phyloP scores from a whole-genome alignment of 2,888 invertebrate species.

The Cheilosia variabilis region DNA sequence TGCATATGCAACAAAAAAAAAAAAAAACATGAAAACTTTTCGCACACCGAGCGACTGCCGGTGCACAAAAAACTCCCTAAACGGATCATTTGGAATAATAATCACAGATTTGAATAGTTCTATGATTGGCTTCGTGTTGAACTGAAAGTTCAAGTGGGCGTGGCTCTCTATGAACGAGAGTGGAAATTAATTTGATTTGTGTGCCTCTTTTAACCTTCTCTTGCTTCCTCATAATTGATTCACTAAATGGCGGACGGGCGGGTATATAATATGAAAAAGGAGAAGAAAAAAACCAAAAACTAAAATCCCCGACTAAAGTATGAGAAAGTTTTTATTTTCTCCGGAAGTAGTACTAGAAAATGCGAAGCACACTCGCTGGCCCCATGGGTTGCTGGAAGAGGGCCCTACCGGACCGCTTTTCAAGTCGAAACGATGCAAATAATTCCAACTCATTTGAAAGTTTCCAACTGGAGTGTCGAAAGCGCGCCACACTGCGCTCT shows the following conservation, averaged over 20 bases:
- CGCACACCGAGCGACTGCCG: constrained; percentile 7
- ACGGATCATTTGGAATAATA: constrained; percentile 74
- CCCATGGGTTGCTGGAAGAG: not conserved
- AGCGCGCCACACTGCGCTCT: constrained; percentile 33
- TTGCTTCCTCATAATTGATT: constrained; percentile 62
- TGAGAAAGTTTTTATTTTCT: constrained; percentile 41
- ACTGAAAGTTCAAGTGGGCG: constrained; percentile 71
- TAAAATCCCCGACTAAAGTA: constrained; percentile 26
- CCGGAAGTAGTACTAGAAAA: constrained; percentile 20
- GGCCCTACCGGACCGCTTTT: constrained; percentile 39
- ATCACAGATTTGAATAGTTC: constrained; percentile 72
- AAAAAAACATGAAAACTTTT: constrained; percentile 30
- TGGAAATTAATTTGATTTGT: constrained; percentile 68
- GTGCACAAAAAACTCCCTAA: constrained; percentile 37
- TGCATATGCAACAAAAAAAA: constrained; percentile 10
- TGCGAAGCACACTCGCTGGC: constrained; percentile 5
- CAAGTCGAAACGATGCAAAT: constrained; percentile 70
- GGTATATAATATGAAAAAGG: constrained; percentile 8
- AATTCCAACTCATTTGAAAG: constrained; percentile 73
- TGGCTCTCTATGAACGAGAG: constrained; percentile 50
- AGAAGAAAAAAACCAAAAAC: constrained; percentile 21
- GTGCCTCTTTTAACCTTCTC: constrained; percentile 34
- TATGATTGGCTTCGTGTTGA: constrained; percentile 73
- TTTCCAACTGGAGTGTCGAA: constrained; percentile 66
- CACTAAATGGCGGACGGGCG: constrained; percentile 41